Conservation (phyloP, 2,888 invertebrate species). For the Pseudococcus viburni region DNA sequence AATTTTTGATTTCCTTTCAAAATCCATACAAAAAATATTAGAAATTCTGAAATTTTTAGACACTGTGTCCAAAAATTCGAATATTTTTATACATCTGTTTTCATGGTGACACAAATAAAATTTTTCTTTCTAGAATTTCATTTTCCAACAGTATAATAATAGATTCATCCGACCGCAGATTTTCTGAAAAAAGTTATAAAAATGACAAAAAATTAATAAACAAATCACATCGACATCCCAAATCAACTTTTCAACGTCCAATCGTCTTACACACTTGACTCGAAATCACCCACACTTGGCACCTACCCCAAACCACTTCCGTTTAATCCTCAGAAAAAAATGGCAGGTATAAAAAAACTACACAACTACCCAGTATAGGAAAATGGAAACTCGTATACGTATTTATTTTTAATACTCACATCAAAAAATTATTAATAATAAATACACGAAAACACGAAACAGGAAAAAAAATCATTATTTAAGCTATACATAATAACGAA, state of each 20-base stretch:
- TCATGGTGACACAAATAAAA: too few relatives aligned
- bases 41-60: neutral
- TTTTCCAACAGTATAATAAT: too few relatives aligned
- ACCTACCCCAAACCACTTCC: neutral
- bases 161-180: too few relatives aligned
- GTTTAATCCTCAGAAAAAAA: neutral
- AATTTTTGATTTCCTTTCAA: too few relatives aligned
- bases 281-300: neutral
- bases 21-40: too few relatives aligned
- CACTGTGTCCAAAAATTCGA: neutral
- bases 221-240: too few relatives aligned
- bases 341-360: neutral
- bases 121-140: too few relatives aligned
- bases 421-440: constrained; percentile 38
- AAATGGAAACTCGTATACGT: constrained; percentile 46
- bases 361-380: neutral
- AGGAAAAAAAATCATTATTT: constrained; percentile 32
- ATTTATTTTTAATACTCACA: constrained; percentile 46
- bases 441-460: constrained; percentile 47
- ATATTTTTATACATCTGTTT: too few relatives aligned
- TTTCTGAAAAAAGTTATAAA: too few relatives aligned
- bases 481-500: constrained; percentile 46
- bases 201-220: too few relatives aligned
- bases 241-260: too few relatives aligned
- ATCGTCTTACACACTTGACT: neutral